Evolutionary conservation across 2,113 vertebrate species (phyloP).

Genomic region (Nothocercus nigrocapillus): DNA sequence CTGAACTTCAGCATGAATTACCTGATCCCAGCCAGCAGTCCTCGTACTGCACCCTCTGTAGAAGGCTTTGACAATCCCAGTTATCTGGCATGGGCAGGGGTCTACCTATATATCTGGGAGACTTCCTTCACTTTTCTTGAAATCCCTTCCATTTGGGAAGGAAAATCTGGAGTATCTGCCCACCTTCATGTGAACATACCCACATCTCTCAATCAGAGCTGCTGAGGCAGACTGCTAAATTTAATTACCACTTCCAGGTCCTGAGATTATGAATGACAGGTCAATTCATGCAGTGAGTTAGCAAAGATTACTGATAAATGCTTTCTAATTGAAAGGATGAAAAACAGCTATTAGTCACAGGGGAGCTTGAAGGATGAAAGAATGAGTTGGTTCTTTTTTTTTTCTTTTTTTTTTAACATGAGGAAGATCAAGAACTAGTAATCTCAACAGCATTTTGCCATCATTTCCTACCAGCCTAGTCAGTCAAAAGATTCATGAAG

Average conservation of each 20-base stretch:
- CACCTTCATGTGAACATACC: slow-evolving; percentile 20
- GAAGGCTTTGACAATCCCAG: not conserved
- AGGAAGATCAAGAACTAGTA: slow-evolving; percentile 5
- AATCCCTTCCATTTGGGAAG: slow-evolving; percentile 27
- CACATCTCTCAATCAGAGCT: not conserved
- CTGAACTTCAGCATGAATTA: not conserved
- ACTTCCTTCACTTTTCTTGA: slow-evolving; percentile 11
- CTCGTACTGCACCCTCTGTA: not conserved
- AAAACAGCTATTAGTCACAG: slow-evolving; percentile 74
- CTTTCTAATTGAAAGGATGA: slow-evolving; percentile 78
- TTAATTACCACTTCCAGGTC: slow-evolving; percentile 75
- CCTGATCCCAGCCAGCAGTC: rapidly evolving
- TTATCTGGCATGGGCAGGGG: slow-evolving; percentile 17
- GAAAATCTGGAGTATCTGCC: slow-evolving; percentile 13
- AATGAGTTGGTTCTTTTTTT: slow-evolving; percentile 19
- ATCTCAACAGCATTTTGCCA: slow-evolving; percentile 25
- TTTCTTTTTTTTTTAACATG: not conserved
- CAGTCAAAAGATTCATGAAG: not conserved
- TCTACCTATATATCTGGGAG: not conserved
- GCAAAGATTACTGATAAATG: slow-evolving; percentile 78
- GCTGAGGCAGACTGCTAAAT: slow-evolving; percentile 72
- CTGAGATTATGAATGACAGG: slow-evolving; percentile 72
- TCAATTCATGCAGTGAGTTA: slow-evolving; percentile 73
- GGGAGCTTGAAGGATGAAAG: slow-evolving; percentile 47
- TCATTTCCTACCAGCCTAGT: slow-evolving; percentile 44